Evolutionary conservation across 2,113 vertebrate species (phyloP).

Genomic region (Trachemys scripta): DNA sequence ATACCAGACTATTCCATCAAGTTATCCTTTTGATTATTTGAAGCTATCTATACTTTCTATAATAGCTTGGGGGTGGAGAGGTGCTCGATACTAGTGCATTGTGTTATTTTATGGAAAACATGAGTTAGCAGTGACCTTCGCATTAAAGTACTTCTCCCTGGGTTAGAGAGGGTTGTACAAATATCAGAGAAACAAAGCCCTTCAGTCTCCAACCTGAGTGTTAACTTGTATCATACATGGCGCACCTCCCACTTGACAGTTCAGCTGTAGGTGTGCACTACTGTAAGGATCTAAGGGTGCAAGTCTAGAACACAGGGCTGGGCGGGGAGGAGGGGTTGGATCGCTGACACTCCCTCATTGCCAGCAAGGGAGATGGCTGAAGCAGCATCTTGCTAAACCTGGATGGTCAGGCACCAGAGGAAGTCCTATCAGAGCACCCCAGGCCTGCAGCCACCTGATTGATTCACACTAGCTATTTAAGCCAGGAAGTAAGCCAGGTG

Average conservation of each 20-base stretch:
- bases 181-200: background rate
- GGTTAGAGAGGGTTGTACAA: background rate
- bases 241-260: background rate
- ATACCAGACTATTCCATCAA: background rate
- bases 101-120: background rate
- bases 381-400: background rate
- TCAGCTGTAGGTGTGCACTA: background rate
- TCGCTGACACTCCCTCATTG: background rate
- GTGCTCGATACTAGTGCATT: background rate
- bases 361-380: background rate
- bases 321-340: background rate
- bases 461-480: background rate
- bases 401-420: background rate
- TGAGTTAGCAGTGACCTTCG: slow-evolving; percentile 19
- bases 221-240: background rate
- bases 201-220: background rate
- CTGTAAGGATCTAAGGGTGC: no score
- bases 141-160: background rate
- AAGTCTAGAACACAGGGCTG: background rate
- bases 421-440: background rate
- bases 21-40: background rate
- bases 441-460: background rate
- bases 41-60: background rate
- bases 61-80: background rate
- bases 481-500: background rate